These are phyloP conservation scores for Lutraria lutraria DNA, from an alignment of 2,888 invertebrate species.

Conservation along the genomic window DNA sequence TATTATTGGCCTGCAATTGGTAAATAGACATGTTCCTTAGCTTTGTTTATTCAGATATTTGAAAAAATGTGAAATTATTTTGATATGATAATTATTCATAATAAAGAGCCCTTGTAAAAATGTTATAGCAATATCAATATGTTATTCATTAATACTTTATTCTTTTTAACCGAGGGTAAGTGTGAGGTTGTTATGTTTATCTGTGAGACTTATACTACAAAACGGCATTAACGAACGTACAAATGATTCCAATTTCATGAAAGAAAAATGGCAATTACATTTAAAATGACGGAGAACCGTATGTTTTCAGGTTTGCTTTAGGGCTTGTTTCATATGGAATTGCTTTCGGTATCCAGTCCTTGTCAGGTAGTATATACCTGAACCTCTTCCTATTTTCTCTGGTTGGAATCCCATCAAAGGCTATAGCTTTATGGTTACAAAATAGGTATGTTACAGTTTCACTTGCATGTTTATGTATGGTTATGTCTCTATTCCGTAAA, in stretches of 20 bases:
- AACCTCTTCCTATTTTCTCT: slow-evolving; percentile 54
- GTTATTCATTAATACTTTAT: too few species aligned
- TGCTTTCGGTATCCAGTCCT: slow-evolving; percentile 45
- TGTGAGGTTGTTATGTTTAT: too few species aligned
- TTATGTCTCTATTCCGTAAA: slow-evolving; percentile 32
- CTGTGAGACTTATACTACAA: too few species aligned
- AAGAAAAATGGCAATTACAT: too few species aligned
- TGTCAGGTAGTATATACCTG: slow-evolving; percentile 53
- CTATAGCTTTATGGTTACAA: slow-evolving; percentile 42
- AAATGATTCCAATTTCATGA: too few species aligned
- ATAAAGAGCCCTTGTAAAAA: too few species aligned
- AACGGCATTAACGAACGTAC: too few species aligned
- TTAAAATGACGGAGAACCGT: background rate
- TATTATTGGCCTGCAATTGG: slow-evolving; percentile 30
- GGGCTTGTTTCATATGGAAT: slow-evolving; percentile 54
- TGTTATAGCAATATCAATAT: too few species aligned
- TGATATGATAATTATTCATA: too few species aligned
- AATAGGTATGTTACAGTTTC: slow-evolving; percentile 41
- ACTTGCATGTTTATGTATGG: slow-evolving; percentile 12
- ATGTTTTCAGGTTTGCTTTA: slow-evolving; percentile 38
- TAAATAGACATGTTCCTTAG: background rate
- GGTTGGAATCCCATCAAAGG: slow-evolving; percentile 49
- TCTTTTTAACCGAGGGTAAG: too few species aligned
- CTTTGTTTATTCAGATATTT: background rate
- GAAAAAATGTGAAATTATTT: too few species aligned